Evolutionary conservation across 2,113 vertebrate genomes (phyloP).

Genomic region (Coregonus clupeaformis): DNA sequence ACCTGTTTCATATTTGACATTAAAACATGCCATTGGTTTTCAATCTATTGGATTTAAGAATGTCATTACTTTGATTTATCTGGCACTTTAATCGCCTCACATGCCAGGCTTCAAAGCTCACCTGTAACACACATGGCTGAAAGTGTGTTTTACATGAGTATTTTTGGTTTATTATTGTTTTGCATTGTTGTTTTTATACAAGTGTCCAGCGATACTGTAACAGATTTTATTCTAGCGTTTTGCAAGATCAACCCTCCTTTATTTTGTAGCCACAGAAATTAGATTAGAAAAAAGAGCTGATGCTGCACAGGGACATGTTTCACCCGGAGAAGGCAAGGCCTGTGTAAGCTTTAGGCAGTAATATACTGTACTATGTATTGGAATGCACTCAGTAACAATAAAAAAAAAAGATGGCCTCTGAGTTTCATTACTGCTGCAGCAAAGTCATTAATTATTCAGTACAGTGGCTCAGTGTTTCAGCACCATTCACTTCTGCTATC

Average conservation of each 20-base stretch:
- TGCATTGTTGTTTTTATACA: not conserved
- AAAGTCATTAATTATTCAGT: conserved; percentile 71
- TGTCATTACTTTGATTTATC: not conserved
- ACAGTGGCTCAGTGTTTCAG: conserved; percentile 55
- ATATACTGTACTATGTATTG: conserved; percentile 22
- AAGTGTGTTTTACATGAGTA: too few species aligned
- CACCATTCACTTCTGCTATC: conserved; percentile 50
- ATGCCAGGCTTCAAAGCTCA: not conserved
- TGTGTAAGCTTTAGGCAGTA: not conserved
- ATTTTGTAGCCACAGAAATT: not conserved
- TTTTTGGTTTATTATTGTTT: not conserved
- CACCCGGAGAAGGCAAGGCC: not conserved
- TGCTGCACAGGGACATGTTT: not conserved
- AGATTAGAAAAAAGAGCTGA: not conserved
- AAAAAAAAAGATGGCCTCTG: conserved; percentile 38
- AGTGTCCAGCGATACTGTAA: not conserved
- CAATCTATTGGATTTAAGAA: not conserved
- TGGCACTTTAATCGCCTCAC: not conserved
- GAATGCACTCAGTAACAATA: conserved; percentile 49
- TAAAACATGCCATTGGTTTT: not conserved
- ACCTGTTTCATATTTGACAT: not conserved
- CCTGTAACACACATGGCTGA: too few species aligned
- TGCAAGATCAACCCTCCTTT: not conserved
- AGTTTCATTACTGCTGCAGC: conserved; percentile 70
- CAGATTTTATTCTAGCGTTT: not conserved